These are phyloP conservation scores for Hypomesus transpacificus DNA, from an alignment of 2,113 vertebrate species.

Conservation along the genomic window DNA sequence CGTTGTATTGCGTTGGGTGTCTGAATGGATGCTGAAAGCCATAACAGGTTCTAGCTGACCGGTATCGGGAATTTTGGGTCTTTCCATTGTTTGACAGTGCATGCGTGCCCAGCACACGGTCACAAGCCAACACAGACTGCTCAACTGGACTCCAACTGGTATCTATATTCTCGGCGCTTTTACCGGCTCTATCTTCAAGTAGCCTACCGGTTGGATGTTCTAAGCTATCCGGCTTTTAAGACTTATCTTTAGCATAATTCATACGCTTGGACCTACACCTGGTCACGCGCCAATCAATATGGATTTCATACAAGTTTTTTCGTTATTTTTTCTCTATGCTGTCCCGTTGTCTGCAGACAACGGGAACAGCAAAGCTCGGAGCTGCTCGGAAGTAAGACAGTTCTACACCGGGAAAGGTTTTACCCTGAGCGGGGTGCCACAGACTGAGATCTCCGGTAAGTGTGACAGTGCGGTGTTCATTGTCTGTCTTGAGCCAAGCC, in stretches of 20 bases:
- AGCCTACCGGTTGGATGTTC: constrained; percentile 1
- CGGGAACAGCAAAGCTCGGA: constrained; percentile 73
- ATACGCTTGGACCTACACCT: not conserved
- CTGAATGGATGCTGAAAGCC: too few relatives aligned
- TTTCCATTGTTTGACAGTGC: too few relatives aligned
- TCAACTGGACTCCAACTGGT: too few relatives aligned
- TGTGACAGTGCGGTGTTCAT: not conserved
- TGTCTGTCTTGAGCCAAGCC: not conserved
- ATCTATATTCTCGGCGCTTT: not conserved
- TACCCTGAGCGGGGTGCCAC: constrained; percentile 83
- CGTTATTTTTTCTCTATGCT: constrained; percentile 57
- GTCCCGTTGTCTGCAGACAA: constrained; percentile 75
- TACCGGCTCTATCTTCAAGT: not conserved
- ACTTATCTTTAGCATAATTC: not conserved
- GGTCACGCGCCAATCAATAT: constrained; percentile 58
- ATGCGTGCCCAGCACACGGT: too few relatives aligned
- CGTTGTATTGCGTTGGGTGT: too few relatives aligned
- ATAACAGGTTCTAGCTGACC: too few relatives aligned
- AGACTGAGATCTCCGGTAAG: constrained; percentile 92
- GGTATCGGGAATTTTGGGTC: too few relatives aligned
- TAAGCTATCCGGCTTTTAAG: not conserved
- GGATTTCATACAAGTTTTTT: constrained; percentile 71
- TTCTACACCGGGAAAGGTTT: constrained; percentile 94
- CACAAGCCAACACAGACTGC: too few relatives aligned
- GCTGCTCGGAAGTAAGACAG: constrained; percentile 87